Conservation (phyloP, 2,113 vertebrate species). For the Oreochromis spilurus region DNA sequence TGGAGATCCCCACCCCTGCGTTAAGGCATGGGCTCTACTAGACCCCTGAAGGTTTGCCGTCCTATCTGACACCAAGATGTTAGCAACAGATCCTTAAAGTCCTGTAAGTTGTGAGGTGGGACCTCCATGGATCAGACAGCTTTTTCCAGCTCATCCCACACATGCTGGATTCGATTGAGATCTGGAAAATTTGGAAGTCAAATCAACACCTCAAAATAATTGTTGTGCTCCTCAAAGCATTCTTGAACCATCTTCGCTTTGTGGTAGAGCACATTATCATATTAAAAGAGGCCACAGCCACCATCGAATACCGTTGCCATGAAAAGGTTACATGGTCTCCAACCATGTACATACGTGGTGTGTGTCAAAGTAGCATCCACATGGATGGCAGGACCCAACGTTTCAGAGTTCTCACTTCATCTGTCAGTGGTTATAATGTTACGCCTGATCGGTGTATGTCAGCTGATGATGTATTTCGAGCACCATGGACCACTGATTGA, state of each 20-base stretch:
- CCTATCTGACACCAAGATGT: not conserved
- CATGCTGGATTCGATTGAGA: not conserved
- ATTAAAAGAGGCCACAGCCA: not conserved
- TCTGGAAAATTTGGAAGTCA: not conserved
- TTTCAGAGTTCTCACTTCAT: rapidly evolving
- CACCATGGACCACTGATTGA: not conserved
- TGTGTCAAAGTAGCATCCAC: not conserved
- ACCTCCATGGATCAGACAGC: rapidly evolving
- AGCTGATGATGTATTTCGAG: rapidly evolving
- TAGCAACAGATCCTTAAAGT: not conserved
- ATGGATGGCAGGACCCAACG: not conserved
- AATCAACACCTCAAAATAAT: not conserved
- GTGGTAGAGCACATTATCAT: not conserved
- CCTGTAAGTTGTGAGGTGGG: not conserved
- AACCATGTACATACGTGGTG: not conserved
- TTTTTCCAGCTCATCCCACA: not conserved
- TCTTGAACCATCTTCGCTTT: not conserved
- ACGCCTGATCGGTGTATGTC: not conserved
- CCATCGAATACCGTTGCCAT: not conserved
- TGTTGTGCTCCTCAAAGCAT: not conserved
- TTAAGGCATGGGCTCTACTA: not conserved
- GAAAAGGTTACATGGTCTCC: not conserved
- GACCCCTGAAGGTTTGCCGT: not conserved
- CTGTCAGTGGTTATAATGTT: not conserved
- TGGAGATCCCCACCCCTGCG: not conserved